Evolutionary conservation across 1,140 invertebrate species (phyloP), one percentile per base, ranked within the genome.

Genomic region (Antheraea mylitta): DNA sequence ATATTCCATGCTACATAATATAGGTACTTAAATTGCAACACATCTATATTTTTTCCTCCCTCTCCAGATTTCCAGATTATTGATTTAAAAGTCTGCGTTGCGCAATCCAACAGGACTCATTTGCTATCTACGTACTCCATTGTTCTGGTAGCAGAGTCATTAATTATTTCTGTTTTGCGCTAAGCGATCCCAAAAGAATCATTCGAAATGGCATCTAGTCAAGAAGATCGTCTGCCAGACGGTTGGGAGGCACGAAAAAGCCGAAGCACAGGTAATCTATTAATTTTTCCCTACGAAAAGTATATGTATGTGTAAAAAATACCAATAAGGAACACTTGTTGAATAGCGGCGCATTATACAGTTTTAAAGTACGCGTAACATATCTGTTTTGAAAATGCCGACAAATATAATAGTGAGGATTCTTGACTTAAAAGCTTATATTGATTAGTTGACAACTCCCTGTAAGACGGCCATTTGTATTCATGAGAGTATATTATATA

Each of bases 201-300:
- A 19, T 13, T 13, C 19, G 60, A 61, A 58, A 80, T 78, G 78
- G 66, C 76, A 64, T 67, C 79, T 13, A 66, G 48, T 67, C 72
- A 75, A 62, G 77, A 82, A 65, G 79, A 82, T 36, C 61, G 58
- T 22, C 63, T 98, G 77, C 97, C 97, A 58, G 93, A 95, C 73
- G 98, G 97, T 58, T 98, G 98, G 98, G 97, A 98, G 90, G 97
- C 97, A 87, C 94, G 97, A 70, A 94, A 96, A 66, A 98, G 97
- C 89, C 94, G 97, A 68, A 97, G 96, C 65, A 97, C 96, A 67
- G 97, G 97, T 98, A 93, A 82, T 8, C 30, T 30, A 13, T 22
- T 30, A 30, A 30, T 30, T 30, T 30, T 30, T 30, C 4, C 22
- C 22, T 30, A 30, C 4, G 22, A 30, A 4, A 2, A 30, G 1